Conservation (phyloP, 2,113 vertebrate genomes). For the Dunckerocampus dactyliophorus region DNA sequence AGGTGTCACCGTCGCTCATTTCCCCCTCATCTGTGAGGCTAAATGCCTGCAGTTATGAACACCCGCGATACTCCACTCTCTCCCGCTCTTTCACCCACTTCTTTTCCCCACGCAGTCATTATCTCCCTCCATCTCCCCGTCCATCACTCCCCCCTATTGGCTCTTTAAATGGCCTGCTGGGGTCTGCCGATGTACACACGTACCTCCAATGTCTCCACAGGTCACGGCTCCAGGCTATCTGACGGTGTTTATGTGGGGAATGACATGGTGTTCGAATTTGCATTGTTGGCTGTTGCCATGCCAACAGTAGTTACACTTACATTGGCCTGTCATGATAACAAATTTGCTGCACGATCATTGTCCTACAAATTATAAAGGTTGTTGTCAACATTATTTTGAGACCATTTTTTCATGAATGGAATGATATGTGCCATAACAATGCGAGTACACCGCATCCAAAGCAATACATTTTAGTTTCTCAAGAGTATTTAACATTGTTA, state of each 20-base stretch:
- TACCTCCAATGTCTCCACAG: conserved; percentile 10
- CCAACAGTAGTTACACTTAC: conserved; percentile 9
- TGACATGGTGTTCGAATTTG: too few relatives aligned
- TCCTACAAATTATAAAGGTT: too few relatives aligned
- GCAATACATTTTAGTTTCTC: too few relatives aligned
- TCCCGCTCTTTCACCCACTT: background rate
- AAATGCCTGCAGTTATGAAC: conserved; percentile 29
- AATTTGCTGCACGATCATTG: too few relatives aligned
- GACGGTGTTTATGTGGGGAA: conserved; percentile 21
- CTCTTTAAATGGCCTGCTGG: conserved; percentile 46
- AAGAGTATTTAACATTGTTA: too few relatives aligned
- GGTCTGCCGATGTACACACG: conserved; percentile 14
- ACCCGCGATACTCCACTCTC: conserved; percentile 26
- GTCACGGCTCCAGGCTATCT: conserved; percentile 20
- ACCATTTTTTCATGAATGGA: too few relatives aligned
- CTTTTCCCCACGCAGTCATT: conserved; percentile 14
- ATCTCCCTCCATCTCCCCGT: conserved; percentile 27
- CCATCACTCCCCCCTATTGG: conserved; percentile 24
- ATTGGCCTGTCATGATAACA: too few relatives aligned
- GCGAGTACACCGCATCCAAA: too few relatives aligned
- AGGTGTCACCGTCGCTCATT: background rate
- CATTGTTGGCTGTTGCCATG: conserved; percentile 24
- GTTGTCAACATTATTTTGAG: too few relatives aligned
- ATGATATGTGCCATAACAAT: too few relatives aligned
- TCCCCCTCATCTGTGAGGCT: conserved; percentile 1